phyloP scores from a whole-genome alignment of 2,113 vertebrate species.

The Scopus umbretta region DNA sequence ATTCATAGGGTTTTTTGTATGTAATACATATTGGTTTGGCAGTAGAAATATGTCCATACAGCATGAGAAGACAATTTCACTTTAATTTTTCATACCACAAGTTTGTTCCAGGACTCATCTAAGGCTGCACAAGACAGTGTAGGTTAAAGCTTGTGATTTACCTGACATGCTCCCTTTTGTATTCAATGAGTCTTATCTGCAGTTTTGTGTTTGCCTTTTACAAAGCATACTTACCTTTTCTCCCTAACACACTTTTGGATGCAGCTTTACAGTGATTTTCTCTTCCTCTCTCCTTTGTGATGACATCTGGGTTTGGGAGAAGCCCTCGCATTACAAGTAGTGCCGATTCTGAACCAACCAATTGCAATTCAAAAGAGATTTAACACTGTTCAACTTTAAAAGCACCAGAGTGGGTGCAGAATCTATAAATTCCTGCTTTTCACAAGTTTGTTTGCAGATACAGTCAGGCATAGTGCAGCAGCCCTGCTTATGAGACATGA shows the following conservation, averaged over 20 bases:
- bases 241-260: neutral
- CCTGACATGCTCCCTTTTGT: neutral
- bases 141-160: neutral
- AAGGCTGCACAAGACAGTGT: neutral
- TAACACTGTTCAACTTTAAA: neutral
- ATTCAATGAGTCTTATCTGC: neutral
- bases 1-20: neutral
- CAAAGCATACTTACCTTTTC: neutral
- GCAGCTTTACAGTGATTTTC: neutral
- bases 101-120: neutral
- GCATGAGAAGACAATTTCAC: neutral
- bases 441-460: neutral
- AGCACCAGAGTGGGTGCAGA: neutral
- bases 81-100: neutral
- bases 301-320: neutral
- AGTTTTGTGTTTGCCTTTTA: neutral
- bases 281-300: neutral
- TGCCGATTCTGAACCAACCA: neutral
- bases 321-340: neutral
- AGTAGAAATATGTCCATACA: neutral
- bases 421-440: neutral
- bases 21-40: neutral
- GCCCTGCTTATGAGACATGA: neutral
- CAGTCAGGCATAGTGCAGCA: neutral
- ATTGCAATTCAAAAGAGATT: neutral